Evolutionary conservation across 2,113 vertebrate species (phyloP).

Genomic region (Microtus pennsylvanicus): DNA sequence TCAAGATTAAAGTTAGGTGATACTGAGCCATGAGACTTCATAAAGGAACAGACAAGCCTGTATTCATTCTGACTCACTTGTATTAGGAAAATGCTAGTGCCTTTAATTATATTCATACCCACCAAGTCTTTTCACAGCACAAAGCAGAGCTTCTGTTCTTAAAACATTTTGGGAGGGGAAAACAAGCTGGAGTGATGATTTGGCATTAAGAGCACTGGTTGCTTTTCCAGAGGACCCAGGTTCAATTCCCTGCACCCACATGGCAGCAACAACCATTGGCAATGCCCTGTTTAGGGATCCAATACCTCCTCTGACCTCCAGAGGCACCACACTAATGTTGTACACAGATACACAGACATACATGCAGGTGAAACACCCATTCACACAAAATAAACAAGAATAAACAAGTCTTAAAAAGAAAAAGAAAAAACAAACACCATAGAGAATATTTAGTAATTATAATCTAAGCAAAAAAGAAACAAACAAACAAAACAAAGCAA

Average conservation of each 20-base stretch:
- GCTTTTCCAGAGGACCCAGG: neutral
- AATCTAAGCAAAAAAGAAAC: neutral
- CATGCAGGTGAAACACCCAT: neutral
- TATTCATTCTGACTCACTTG: neutral
- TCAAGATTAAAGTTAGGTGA: slow-evolving; percentile 39
- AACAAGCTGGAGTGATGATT: neutral
- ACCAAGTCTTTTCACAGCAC: slow-evolving; percentile 45
- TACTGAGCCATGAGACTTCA: neutral
- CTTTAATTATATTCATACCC: neutral
- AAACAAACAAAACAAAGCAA: neutral
- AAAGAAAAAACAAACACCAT: neutral
- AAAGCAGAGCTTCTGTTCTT: slow-evolving; percentile 22
- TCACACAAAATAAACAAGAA: neutral
- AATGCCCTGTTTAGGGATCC: neutral
- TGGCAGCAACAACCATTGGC: neutral
- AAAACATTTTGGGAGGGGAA: neutral
- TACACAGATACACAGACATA: neutral
- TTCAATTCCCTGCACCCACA: neutral
- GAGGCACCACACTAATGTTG: neutral
- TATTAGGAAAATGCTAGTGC: neutral
- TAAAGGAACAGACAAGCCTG: too few species aligned
- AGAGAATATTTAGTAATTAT: neutral
- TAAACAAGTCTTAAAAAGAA: neutral
- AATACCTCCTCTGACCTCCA: neutral
- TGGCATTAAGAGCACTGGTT: neutral